These are phyloP conservation scores for Drosophila prostipennis DNA, from an alignment of 2,888 invertebrate species.

Conservation along the genomic window DNA sequence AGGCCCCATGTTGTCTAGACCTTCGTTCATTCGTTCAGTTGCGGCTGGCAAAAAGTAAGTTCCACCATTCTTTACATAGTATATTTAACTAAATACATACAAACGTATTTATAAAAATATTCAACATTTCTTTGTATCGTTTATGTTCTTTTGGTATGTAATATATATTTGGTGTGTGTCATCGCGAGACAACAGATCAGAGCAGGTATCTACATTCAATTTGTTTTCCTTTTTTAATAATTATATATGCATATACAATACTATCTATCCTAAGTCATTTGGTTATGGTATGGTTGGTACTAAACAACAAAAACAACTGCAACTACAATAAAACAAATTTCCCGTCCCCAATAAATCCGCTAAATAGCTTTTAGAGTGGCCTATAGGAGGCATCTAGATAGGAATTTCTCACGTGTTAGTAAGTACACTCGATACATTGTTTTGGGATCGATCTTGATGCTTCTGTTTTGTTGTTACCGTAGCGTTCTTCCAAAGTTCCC, in stretches of 20 bases:
- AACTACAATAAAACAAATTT: slow-evolving; percentile 10
- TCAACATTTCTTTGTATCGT: slow-evolving; percentile 36
- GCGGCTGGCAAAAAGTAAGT: slow-evolving; percentile 47
- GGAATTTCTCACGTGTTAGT: slow-evolving; percentile 60
- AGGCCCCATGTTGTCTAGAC: slow-evolving; percentile 31
- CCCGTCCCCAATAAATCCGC: slow-evolving; percentile 6
- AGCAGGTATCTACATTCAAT: slow-evolving; percentile 64
- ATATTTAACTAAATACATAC: slow-evolving; percentile 30
- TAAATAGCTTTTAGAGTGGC: slow-evolving; percentile 24
- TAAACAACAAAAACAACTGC: slow-evolving; percentile 30
- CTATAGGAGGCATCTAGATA: slow-evolving; percentile 34
- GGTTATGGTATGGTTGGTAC: slow-evolving; percentile 70
- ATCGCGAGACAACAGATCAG: slow-evolving; percentile 37
- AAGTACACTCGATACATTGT: slow-evolving; percentile 51
- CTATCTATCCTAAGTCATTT: slow-evolving; percentile 53
- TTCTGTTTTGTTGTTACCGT: slow-evolving; percentile 38
- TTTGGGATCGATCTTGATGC: slow-evolving; percentile 16
- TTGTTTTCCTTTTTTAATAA: slow-evolving; percentile 43
- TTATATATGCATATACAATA: slow-evolving; percentile 53
- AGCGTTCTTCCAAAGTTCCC: slow-evolving; percentile 41
- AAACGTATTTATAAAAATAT: slow-evolving; percentile 26
- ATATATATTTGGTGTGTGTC: slow-evolving; percentile 34
- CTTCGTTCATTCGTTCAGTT: slow-evolving; percentile 34
- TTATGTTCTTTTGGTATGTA: slow-evolving; percentile 38
- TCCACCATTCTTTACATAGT: slow-evolving; percentile 26